A percentile compares a stretch with the other conserved stretches of the same genome.
phyloP scores from a whole-genome alignment of 2,113 vertebrate species.

The Zingel zingel region DNA sequence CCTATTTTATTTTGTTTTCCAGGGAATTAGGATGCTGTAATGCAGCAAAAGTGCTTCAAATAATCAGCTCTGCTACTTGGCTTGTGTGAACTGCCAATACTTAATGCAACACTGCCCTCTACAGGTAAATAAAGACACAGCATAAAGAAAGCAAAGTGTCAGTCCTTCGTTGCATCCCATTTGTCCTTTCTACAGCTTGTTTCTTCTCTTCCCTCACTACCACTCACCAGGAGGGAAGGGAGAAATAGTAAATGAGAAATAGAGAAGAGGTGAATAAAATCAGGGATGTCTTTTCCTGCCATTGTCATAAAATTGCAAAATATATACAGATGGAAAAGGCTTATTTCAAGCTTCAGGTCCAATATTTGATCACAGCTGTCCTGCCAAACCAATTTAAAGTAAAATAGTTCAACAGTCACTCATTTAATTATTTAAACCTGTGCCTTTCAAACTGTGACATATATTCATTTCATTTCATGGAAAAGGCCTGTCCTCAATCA shows the following conservation, averaged over 20 bases:
- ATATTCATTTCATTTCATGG: neutral
- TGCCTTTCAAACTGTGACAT: neutral
- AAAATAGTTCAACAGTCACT: neutral
- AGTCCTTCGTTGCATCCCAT: slow-evolving; percentile 21
- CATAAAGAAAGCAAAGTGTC: neutral
- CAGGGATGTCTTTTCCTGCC: neutral
- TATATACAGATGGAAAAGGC: neutral
- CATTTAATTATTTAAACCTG: neutral
- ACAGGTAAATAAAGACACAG: slow-evolving; percentile 50
- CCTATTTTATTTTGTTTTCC: slow-evolving; percentile 42
- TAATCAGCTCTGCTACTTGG: slow-evolving; percentile 49
- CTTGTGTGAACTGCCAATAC: slow-evolving; percentile 24
- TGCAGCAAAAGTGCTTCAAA: slow-evolving; percentile 63
- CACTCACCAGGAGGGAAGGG: neutral
- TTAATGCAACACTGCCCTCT: slow-evolving; percentile 83
- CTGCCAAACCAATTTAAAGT: neutral
- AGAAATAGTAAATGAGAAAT: neutral
- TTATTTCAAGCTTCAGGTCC: neutral
- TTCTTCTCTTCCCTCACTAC: slow-evolving; percentile 15
- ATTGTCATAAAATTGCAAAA: neutral
- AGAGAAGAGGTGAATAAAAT: neutral
- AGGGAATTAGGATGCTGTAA: slow-evolving; percentile 51
- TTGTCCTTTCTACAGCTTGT: slow-evolving; percentile 26
- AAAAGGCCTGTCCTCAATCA: neutral
- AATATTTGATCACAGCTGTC: neutral